Evolutionary conservation across 1,140 invertebrate genomes (phyloP).

Genomic region (Macrostomum lignano): DNA sequence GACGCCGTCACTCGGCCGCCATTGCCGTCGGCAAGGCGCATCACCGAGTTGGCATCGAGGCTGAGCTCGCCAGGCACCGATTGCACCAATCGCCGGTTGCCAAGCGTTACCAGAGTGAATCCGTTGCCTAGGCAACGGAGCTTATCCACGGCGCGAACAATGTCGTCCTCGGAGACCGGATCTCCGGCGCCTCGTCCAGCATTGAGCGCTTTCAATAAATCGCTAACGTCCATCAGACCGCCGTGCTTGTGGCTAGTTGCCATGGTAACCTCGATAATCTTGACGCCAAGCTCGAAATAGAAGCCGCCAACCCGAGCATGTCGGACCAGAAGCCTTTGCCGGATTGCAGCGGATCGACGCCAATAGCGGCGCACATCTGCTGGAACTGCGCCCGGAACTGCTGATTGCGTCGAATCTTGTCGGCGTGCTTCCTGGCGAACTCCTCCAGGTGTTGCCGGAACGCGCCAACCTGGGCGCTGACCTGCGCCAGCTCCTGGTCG

Average conservation of each 20-base stretch:
- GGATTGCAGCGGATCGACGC: conserved; percentile 84
- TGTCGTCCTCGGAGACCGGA: conserved; percentile 45
- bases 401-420: conserved; percentile 66
- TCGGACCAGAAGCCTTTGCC: conserved; percentile 78
- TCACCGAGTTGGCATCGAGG: too few species aligned
- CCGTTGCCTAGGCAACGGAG: conserved; percentile 74
- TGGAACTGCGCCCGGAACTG: conserved; percentile 82
- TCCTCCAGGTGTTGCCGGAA: conserved; percentile 75
- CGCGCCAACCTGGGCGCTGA: conserved; percentile 69
- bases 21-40: too few species aligned
- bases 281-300: conserved; percentile 86
- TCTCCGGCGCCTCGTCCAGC: background rate
- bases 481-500: conserved; percentile 29
- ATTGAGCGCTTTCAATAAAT: conserved; percentile 1
- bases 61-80: conserved; percentile 85
- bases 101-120: conserved; percentile 48
- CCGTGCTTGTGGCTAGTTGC: conserved; percentile 43
- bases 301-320: conserved; percentile 88
- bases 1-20: too few species aligned
- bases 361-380: conserved; percentile 94
- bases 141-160: conserved; percentile 68
- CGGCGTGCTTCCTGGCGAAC: conserved; percentile 63
- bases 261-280: conserved; percentile 85
- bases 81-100: conserved; percentile 54
- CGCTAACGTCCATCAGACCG: conserved; percentile 15